These are phyloP conservation scores for Nomia melanderi DNA, from an alignment of 1,140 invertebrate species.

Conservation along the genomic window DNA sequence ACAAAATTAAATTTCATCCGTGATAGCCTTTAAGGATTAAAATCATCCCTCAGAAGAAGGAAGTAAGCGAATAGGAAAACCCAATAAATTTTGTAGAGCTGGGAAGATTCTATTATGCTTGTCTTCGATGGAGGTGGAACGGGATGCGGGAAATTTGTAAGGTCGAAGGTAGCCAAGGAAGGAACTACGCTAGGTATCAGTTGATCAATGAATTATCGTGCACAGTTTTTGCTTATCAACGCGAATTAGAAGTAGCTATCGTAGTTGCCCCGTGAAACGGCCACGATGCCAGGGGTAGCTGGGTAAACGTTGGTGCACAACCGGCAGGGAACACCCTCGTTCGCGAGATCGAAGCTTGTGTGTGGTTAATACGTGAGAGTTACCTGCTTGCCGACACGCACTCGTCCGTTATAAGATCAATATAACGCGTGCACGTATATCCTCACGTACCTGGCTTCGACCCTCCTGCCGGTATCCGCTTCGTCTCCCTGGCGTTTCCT, in stretches of 20 bases:
- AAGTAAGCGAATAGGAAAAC: too few relatives aligned
- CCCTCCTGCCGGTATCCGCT: slow-evolving; percentile 45
- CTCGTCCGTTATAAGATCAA: slow-evolving; percentile 70
- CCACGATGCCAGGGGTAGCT: slow-evolving; percentile 16
- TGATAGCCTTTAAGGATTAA: too few relatives aligned
- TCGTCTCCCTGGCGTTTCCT: slow-evolving; percentile 56
- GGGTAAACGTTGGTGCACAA: slow-evolving; percentile 23
- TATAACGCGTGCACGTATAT: slow-evolving; percentile 72
- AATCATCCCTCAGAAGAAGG: too few relatives aligned
- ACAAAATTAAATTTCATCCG: too few relatives aligned
- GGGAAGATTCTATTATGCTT: background rate
- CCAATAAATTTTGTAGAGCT: background rate
- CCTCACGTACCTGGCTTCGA: slow-evolving; percentile 53
- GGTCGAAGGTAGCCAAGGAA: background rate
- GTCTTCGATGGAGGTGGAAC: background rate
- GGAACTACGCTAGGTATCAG: slow-evolving; percentile 29
- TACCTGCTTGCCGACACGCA: slow-evolving; percentile 68
- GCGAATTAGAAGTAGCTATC: slow-evolving; percentile 48
- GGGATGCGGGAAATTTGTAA: background rate
- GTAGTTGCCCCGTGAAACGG: background rate
- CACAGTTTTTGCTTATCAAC: slow-evolving; percentile 46
- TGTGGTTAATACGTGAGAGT: slow-evolving; percentile 46
- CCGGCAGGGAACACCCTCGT: slow-evolving; percentile 35
- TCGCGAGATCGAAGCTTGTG: slow-evolving; percentile 31
- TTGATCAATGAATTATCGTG: slow-evolving; percentile 47